Base-by-base conservation (phyloP, 2,888 invertebrate genomes). In the Lasioglossum villosulum region DNA sequence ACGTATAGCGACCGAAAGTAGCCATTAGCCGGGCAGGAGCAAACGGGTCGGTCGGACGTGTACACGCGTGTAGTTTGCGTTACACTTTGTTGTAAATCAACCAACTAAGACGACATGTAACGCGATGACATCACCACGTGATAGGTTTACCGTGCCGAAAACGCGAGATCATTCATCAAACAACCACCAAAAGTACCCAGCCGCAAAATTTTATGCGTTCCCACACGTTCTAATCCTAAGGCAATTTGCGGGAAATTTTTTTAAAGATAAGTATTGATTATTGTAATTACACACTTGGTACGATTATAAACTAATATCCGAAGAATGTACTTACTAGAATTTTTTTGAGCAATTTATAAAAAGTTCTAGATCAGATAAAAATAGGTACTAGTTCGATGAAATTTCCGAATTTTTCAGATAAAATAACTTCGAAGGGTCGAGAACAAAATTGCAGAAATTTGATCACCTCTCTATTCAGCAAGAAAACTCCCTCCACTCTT, bases 21-120 rank as follows among this genome's bases (percentile, higher is more conserved):
- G 37, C 63, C 45, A 78, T 78, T 78, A 82, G 37, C 75, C 12
- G 39, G 37, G 4, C n/a, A 30, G 27, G 12, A 34, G 63, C 71
- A 75, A 82, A 82, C 59, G 30, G 59, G 48, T 45, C 52, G 39
- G 63, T 74, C 78, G 68, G 59, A 68, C 56, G 45, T 75, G 59
- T 70, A 77, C 59, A 48, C 74, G 39, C 39, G n/a, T 56, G 16
- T 39, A 74, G 80, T 89, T 89, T 84, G 78, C 80, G 71, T 75
- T 75, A 70, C 37, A 75, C 72, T 68, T 72, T 75, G 88, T 88
- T 90, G 84, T 86, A 85, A 89, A 88, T 87, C 81, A 86, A 76
- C 78, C 16, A 70, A 75, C 45, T 56, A 70, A 73, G 70, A 12
- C 37, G 45, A 52, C 42, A 48, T 12, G 72, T 73, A 19, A 66